These are phyloP conservation scores for Drosophila antonietae DNA, from an alignment of 2,888 invertebrate species.

Conservation along the genomic window DNA sequence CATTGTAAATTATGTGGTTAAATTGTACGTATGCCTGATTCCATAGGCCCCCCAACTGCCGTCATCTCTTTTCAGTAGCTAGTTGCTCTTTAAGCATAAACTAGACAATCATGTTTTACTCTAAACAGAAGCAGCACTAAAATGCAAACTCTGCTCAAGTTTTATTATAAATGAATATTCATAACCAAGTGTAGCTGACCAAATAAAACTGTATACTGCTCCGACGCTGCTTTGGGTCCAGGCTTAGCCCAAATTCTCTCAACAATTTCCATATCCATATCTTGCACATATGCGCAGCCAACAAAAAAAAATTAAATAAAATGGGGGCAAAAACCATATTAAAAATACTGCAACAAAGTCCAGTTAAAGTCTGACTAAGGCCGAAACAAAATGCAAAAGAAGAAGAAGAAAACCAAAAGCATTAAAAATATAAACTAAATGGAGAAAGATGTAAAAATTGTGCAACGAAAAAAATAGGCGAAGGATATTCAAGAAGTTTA, in stretches of 20 bases:
- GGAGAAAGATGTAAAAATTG: conserved; percentile 26
- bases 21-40: conserved; percentile 62
- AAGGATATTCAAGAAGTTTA: neutral
- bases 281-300: conserved; percentile 41
- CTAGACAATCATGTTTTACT: conserved; percentile 17
- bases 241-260: conserved; percentile 41
- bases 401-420: neutral
- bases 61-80: neutral
- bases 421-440: conserved; percentile 1
- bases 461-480: conserved; percentile 20
- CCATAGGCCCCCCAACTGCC: neutral
- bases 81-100: conserved; percentile 25
- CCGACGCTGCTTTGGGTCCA: conserved; percentile 19
- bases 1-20: conserved; percentile 79
- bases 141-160: conserved; percentile 20
- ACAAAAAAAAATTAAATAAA: conserved; percentile 8
- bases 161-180: conserved; percentile 59
- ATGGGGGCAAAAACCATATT: conserved; percentile 26
- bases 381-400: conserved; percentile 37
- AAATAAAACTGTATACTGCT: conserved; percentile 28
- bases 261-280: conserved; percentile 69
- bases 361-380: conserved; percentile 39
- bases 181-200: conserved; percentile 29
- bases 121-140: neutral
- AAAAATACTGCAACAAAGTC: conserved; percentile 34